Conservation (phyloP, 2,888 invertebrate genomes). For the Apocheima hispidaria region DNA sequence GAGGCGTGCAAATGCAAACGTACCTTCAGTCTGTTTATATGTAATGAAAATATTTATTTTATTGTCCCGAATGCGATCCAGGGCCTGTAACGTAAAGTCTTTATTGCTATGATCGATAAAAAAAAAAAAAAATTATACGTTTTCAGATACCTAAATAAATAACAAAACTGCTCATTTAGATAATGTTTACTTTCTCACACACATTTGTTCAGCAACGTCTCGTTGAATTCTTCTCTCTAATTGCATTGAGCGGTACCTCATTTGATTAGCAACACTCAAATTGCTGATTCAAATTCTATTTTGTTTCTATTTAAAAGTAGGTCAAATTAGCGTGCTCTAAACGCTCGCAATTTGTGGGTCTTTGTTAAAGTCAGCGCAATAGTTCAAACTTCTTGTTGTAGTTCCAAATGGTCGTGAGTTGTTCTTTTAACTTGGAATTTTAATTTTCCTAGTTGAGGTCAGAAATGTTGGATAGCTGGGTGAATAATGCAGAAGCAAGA, state of each 20-base stretch:
- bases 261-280: constrained; percentile 71
- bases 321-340: constrained; percentile 59
- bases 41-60: too few relatives aligned
- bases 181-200: constrained; percentile 41
- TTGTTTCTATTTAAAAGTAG: constrained; percentile 64
- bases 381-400: constrained; percentile 31
- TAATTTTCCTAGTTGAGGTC: constrained; percentile 16
- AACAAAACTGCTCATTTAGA: too few relatives aligned
- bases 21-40: neutral
- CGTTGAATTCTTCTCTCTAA: constrained; percentile 63
- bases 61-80: too few relatives aligned
- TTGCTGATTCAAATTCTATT: constrained; percentile 74
- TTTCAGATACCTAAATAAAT: neutral
- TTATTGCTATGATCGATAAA: too few relatives aligned
- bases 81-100: too few relatives aligned
- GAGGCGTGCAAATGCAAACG: neutral
- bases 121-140: neutral
- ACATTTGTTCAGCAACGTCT: constrained; percentile 49
- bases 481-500: constrained; percentile 12
- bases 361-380: constrained; percentile 49
- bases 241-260: constrained; percentile 58
- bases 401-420: constrained; percentile 20
- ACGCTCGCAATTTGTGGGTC: constrained; percentile 56
- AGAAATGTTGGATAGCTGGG: neutral
- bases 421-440: constrained; percentile 29